Evolutionary conservation across 1,140 invertebrate species (phyloP), one percentile per base, ranked within the genome.

Genomic region (Ptiloglossa arizonensis): DNA sequence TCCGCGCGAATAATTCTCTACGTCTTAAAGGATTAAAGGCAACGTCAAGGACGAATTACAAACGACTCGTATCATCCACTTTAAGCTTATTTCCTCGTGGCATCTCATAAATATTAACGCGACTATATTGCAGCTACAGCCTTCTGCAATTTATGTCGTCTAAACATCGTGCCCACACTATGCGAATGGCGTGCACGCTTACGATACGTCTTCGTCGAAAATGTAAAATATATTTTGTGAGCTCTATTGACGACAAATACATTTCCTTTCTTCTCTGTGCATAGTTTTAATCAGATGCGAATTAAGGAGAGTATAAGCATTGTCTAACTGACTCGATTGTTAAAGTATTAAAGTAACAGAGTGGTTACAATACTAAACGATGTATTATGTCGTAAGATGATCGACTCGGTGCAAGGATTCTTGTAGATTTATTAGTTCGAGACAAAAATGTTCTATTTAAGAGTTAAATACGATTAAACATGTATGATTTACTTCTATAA

Each of bases 41-140:
- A 57, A 56, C 60, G 38, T 46, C 50, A 35, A 24, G 50, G 2
- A 57, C 35, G 52, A 46, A 67, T 75, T 75, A 75, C 38, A 54
- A 57, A 75, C 38, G 35, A 56, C 22, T 75, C 15, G 63, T 57
- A 46, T 75, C 35, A 15, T 67, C n/a, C 38, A 35, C 6, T 68
- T 48, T 67, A 67, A 57, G 63, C 63, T 46, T 67, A 68, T 46
- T 68, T 46, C 41, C 38, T 9, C 27, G 52, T 24, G n/a, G 52
- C 27, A 15, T 56, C 29, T 75, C 63, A 68, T 75, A 75, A 57
- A 68, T 75, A 68, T 68, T 75, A 66, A 75, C 32, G 27, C 13
- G 27, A 15, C 48, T 62, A 19, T 35, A 50, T 67, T 6, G 38
- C 50, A 24, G 27, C 46, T 63, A 64, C 5, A n/a, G 27, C 6